Base-by-base conservation (phyloP, 1,140 invertebrate species). In the Thalassaphorura encarpata region DNA sequence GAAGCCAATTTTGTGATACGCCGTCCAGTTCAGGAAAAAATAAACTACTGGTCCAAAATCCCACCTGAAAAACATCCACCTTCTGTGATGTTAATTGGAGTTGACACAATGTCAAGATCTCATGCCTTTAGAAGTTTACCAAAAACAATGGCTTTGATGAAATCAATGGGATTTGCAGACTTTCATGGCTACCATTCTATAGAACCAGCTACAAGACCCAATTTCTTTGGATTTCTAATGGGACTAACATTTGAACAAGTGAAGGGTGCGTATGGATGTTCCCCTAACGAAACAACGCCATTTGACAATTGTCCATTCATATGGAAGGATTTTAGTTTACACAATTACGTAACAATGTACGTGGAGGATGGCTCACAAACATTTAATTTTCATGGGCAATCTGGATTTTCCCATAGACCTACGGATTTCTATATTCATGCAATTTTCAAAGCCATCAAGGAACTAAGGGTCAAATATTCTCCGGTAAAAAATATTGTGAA, bases 321-420 rank as follows among this genome's bases (percentile, higher is more conserved):
- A 16, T 78, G 76, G 76, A 75, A 76, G 46, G 66, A 73, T 42
- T 77, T 72, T 63, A 68, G 69, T 2, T 28, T 64, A 0, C 47
- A 64, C 24, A 73, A 74, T 1, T 78, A 76, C 54, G 45, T 69
- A 16, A 78, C 77, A 15, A 65, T 75, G 27, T 76, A 71, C 49
- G 70, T 69, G 4, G 77, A 78, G 65, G 76, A 78, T 55, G 67
- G 68, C 1, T 57, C 59, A 21, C 75, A 75, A 23, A 72, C 71
- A 24, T 71, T 75, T 8, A 77, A 76, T 64, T 76, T 74, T 46
- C 75, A 72, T 58, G 51, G 63, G 0, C 71, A 70, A 60, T 54
- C 61, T 18, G 76, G 76, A 3, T 77, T 76, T 56, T 61, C 66
- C 6, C 54, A 66, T 11, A 66, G 67, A 5, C 75, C 76, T 0